These are phyloP conservation scores for Bovichtus diacanthus DNA, from an alignment of 2,797 vertebrate genomes.

Conservation along the genomic window DNA sequence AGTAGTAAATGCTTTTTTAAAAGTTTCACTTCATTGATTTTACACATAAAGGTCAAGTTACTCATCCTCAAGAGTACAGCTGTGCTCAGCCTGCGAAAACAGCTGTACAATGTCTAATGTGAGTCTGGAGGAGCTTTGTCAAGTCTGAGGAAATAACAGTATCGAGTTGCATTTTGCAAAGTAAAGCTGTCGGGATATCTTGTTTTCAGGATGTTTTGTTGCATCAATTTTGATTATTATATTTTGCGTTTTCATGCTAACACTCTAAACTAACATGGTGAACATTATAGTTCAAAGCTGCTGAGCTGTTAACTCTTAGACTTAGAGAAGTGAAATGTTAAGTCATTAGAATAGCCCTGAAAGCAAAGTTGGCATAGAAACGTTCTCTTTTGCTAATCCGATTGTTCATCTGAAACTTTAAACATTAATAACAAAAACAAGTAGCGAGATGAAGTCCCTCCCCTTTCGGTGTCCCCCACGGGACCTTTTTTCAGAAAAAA, in stretches of 20 bases:
- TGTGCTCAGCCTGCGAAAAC: neutral
- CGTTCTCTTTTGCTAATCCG: neutral
- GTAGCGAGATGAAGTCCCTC: neutral
- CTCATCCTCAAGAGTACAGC: neutral
- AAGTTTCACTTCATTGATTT: constrained; percentile 18
- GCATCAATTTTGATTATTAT: neutral
- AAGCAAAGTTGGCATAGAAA: neutral
- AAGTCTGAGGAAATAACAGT: neutral
- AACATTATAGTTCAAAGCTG: neutral
- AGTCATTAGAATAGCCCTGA: neutral
- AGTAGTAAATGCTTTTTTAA: constrained; percentile 15
- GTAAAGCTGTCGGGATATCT: too few species aligned
- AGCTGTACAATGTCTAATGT: neutral
- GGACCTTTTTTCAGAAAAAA: neutral
- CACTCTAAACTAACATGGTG: neutral
- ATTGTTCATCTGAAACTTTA: neutral
- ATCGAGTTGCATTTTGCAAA: too few species aligned
- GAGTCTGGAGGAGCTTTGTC: neutral
- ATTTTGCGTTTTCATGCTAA: too few species aligned
- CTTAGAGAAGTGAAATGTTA: neutral
- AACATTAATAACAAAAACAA: neutral
- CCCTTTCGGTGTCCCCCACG: neutral
- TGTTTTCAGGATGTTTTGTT: neutral
- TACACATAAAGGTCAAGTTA: constrained; percentile 9
- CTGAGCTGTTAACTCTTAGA: neutral